Base-by-base conservation (phyloP, 1,140 invertebrate genomes). In the Panagrolaimus sp. region DNA sequence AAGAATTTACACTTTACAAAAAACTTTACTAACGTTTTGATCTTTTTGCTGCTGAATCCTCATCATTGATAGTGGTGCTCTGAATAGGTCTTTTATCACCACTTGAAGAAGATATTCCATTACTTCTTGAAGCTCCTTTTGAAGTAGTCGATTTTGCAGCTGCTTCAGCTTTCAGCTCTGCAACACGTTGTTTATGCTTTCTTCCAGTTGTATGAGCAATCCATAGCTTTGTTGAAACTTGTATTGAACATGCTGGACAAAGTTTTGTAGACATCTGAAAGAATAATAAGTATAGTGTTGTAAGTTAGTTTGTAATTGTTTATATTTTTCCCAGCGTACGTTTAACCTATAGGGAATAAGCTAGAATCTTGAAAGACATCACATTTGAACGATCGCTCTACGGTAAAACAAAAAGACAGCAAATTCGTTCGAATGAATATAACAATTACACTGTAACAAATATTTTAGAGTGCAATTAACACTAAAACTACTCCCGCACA, bases 261-360 rank as follows among this genome's bases (percentile, higher is more conserved):
- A 16, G 20, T 16, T 57, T 57, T 20, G 51, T n/a, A 4, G 51
- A 57, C 51, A 57, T 57, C 51, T 57, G 47, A 66, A 8, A 53
- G 13, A 25, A 61, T 3, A 57, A 38, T 38, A 38, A n/a, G n/a
- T 38, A 4, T 38, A 38, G 31, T 38, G 31, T 38, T 38, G 2
- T 2, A 38, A 38, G n/a, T n/a, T n/a, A n/a, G n/a, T n/a, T n/a
- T n/a, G n/a, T n/a, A n/a, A n/a, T n/a, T n/a, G n/a, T n/a, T n/a
- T n/a, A n/a, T n/a, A n/a, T n/a, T n/a, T n/a, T n/a, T n/a, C n/a
- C n/a, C n/a, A n/a, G n/a, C n/a, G n/a, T n/a, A n/a, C n/a, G n/a
- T n/a, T n/a, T n/a, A n/a, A n/a, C n/a, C n/a, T n/a, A n/a, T n/a
- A n/a, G n/a, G n/a, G n/a, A n/a, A n/a, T n/a, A n/a, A n/a, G n/a